Conservation (phyloP, 2,888 invertebrate species). For the Ormia ochracea region DNA sequence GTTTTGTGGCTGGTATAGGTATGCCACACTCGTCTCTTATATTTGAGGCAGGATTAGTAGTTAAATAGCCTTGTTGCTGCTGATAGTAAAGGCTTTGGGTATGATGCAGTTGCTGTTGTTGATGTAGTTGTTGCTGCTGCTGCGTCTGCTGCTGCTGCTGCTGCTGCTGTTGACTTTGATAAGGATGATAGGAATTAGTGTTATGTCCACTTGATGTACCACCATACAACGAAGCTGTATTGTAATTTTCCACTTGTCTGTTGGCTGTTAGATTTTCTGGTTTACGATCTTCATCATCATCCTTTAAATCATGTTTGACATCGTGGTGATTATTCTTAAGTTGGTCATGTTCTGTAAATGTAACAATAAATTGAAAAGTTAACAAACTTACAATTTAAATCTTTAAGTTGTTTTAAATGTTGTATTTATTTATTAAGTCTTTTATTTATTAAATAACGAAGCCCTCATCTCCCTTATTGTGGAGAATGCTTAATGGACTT, state of each 20-base stretch:
- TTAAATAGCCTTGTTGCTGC: slow-evolving; percentile 65
- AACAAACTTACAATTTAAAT: neutral
- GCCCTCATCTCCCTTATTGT: neutral
- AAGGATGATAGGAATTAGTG: slow-evolving; percentile 66
- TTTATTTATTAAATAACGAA: neutral
- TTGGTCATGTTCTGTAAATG: slow-evolving; percentile 54
- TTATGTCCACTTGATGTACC: slow-evolving; percentile 62
- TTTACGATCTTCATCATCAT: slow-evolving; percentile 83
- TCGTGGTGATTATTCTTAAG: slow-evolving; percentile 46
- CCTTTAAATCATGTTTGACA: slow-evolving; percentile 80
- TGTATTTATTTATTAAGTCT: slow-evolving; percentile 10
- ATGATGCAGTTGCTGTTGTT: slow-evolving; percentile 64
- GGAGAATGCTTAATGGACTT: slow-evolving; percentile 3
- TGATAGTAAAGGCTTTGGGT: slow-evolving; percentile 74
- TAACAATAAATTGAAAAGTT: slow-evolving; percentile 28
- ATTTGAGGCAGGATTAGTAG: slow-evolving; percentile 64
- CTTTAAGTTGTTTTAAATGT: neutral
- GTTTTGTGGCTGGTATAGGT: slow-evolving; percentile 92
- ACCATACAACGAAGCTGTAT: slow-evolving; percentile 57
- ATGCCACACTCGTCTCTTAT: slow-evolving; percentile 89
- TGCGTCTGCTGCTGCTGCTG: slow-evolving; percentile 77
- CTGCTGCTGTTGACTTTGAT: slow-evolving; percentile 77
- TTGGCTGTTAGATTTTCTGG: slow-evolving; percentile 75
- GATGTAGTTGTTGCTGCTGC: slow-evolving; percentile 63
- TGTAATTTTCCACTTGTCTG: slow-evolving; percentile 60